phyloP scores from a whole-genome alignment of 2,888 invertebrate genomes.

The Synanthedon andrenaeformis region DNA sequence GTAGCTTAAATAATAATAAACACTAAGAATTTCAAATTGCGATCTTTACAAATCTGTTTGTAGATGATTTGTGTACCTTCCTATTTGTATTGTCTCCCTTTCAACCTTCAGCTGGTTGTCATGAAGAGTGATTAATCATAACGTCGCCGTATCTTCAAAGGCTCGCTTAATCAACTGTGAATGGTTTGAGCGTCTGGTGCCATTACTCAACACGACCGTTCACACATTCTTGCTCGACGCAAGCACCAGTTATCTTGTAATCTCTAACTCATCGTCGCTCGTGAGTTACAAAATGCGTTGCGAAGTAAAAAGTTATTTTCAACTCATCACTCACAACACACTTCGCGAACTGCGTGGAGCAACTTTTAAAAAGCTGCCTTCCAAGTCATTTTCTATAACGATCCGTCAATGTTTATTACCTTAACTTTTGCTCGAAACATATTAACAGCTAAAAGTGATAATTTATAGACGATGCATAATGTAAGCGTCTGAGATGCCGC shows the following conservation, averaged over 20 bases:
- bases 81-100: not conserved
- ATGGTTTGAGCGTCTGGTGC: conserved; percentile 41
- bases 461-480: not conserved
- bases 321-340: not conserved
- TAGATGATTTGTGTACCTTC: not conserved
- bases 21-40: not conserved
- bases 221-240: conserved; percentile 46
- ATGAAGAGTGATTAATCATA: conserved; percentile 60
- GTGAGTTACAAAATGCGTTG: not conserved
- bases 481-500: not conserved
- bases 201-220: conserved; percentile 52
- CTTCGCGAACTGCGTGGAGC: not conserved
- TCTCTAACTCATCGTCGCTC: conserved; percentile 23
- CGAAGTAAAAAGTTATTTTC: not conserved
- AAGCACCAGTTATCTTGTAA: conserved; percentile 30
- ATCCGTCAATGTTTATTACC: not conserved
- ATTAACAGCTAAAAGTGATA: not conserved
- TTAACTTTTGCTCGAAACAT: not conserved
- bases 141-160: conserved; percentile 52
- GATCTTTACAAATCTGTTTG: not conserved
- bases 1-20: no score
- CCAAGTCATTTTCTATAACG: not conserved
- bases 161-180: conserved; percentile 60
- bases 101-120: conserved; percentile 31
- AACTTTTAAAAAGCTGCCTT: not conserved